Evolutionary conservation across 2,888 invertebrate genomes (phyloP).

Genomic region (Alentia gelatinosa): DNA sequence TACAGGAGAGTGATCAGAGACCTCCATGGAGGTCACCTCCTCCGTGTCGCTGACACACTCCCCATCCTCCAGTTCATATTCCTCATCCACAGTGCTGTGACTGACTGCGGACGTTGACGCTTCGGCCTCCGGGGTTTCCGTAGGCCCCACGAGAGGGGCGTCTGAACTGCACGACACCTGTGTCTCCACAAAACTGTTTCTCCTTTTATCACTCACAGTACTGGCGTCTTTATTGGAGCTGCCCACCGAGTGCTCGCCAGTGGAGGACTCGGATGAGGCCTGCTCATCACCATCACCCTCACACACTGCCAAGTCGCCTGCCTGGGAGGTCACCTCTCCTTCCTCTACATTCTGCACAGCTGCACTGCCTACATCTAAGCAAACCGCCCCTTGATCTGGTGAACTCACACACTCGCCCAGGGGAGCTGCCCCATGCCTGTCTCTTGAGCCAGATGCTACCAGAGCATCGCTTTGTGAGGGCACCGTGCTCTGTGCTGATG

Average conservation of each 20-base stretch:
- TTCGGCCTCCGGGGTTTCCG: background rate
- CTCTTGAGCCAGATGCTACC: slow-evolving; percentile 33
- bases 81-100: background rate
- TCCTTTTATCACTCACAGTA: background rate
- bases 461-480: slow-evolving; percentile 41
- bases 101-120: background rate
- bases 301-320: background rate
- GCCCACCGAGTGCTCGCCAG: background rate
- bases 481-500: background rate
- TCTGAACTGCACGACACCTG: slow-evolving; percentile 39
- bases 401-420: background rate
- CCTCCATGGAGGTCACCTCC: slow-evolving; percentile 36
- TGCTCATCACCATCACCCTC: slow-evolving; percentile 21
- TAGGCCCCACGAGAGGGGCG: background rate
- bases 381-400: background rate
- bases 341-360: background rate
- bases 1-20: background rate
- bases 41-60: slow-evolving; percentile 41
- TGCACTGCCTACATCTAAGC: background rate
- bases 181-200: slow-evolving; percentile 30
- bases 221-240: slow-evolving; percentile 25
- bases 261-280: slow-evolving; percentile 37
- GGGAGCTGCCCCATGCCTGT: background rate
- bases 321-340: slow-evolving; percentile 31
- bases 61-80: slow-evolving; percentile 36